Percentiles rank a stretch among this genome's conserved stretches.
phyloP scores from a whole-genome alignment of 53 echinoderm and acorn worm genomes.

The Paracentrotus lividus region DNA sequence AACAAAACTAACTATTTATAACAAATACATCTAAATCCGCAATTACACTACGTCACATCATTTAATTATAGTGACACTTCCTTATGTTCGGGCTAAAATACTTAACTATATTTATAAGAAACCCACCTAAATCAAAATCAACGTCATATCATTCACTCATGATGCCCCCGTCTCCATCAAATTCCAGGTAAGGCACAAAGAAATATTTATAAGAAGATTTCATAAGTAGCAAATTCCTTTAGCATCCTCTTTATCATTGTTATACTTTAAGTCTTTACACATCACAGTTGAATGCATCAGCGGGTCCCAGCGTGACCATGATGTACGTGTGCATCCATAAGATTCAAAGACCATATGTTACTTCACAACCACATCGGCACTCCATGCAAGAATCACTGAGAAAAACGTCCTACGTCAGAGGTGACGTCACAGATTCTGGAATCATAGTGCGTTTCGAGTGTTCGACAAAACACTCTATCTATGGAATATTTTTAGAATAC shows the following conservation, averaged over 20 bases:
- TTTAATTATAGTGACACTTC: too few relatives aligned
- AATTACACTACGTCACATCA: too few relatives aligned
- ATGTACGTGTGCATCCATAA: neutral
- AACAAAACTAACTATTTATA: too few relatives aligned
- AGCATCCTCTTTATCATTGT: neutral
- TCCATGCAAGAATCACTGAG: neutral
- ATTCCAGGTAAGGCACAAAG: neutral
- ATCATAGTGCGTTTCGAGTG: neutral
- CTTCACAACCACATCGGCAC: neutral
- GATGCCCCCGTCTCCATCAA: too few relatives aligned
- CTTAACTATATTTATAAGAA: too few relatives aligned
- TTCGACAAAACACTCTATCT: neutral
- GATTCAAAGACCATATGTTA: slow-evolving; percentile 31
- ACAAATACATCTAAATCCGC: too few relatives aligned
- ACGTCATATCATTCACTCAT: too few relatives aligned
- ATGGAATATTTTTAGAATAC: neutral
- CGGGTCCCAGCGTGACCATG: slow-evolving; percentile 14
- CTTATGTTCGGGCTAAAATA: too few relatives aligned
- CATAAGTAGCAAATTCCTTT: neutral
- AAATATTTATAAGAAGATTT: neutral
- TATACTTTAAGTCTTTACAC: neutral
- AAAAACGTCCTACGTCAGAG: neutral
- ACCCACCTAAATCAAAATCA: too few relatives aligned
- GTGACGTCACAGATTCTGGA: slow-evolving; percentile 35
- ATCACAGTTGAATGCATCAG: neutral